Percentiles rank a stretch among this genome's conserved stretches.
Evolutionary conservation across 2,888 invertebrate species (phyloP).

Genomic region (Octonoba sinensis): DNA sequence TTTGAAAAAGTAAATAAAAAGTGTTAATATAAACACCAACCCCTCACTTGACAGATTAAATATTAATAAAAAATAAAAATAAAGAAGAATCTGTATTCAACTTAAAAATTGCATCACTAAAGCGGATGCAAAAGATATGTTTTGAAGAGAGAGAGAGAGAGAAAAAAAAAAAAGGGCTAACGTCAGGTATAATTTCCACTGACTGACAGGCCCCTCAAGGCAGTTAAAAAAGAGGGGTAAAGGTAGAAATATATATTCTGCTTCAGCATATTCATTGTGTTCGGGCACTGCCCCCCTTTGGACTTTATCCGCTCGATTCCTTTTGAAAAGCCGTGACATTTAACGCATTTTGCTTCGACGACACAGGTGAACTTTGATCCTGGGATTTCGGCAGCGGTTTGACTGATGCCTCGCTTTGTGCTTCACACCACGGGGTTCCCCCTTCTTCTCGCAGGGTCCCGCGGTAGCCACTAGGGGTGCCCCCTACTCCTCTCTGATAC

Average conservation of each 20-base stretch:
- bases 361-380: slow-evolving; percentile 51
- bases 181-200: too few species aligned
- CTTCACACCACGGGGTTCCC: slow-evolving; percentile 11
- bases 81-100: too few species aligned
- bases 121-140: too few species aligned
- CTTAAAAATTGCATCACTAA: too few species aligned
- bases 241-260: background rate
- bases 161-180: too few species aligned
- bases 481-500: background rate
- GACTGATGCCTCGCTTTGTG: slow-evolving; percentile 24
- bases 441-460: slow-evolving; percentile 1
- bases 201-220: too few species aligned
- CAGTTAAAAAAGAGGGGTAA: background rate
- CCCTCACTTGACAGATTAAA: too few species aligned
- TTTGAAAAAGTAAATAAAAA: too few species aligned
- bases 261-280: background rate
- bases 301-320: slow-evolving; percentile 13
- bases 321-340: slow-evolving; percentile 51
- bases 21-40: too few species aligned
- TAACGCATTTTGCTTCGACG: slow-evolving; percentile 51
- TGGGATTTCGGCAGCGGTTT: slow-evolving; percentile 38
- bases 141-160: too few species aligned
- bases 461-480: slow-evolving; percentile 32
- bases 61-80: too few species aligned
- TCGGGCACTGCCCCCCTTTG: background rate